Base-by-base conservation (phyloP, 2,888 invertebrate genomes). In the Neocrepidodera transversa region DNA sequence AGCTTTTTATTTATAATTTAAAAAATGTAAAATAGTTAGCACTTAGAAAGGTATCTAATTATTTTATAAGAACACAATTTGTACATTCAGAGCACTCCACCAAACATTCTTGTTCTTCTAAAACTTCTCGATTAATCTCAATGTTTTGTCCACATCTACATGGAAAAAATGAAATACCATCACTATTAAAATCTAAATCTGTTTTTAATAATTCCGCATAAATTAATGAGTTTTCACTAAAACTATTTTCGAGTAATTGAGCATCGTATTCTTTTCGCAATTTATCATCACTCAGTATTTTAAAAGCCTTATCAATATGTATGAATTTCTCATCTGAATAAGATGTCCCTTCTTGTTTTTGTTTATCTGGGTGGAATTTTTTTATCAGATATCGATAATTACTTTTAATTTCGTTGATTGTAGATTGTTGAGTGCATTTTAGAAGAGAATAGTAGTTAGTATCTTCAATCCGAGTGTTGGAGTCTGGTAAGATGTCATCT, bases 11-110 rank as follows among this genome's bases (percentile, higher is more conserved):
- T n/a, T n/a, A n/a, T n/a, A n/a, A n/a, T n/a, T n/a, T n/a, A n/a
- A n/a, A n/a, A n/a, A n/a, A n/a, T n/a, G n/a, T n/a, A n/a, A n/a
- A n/a, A n/a, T n/a, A n/a, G n/a, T n/a, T n/a, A n/a, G n/a, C n/a
- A n/a, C n/a, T n/a, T n/a, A n/a, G n/a, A n/a, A n/a, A n/a, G n/a
- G n/a, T 45, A 45, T 35, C 38, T 30, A 28, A 28, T 28, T 65
- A 73, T 63, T 82, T 82, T 45, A 88, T 79, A 69, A 83, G 77
- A 72, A 91, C 85, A 69, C 85, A 84, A 77, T 91, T 86, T 48
- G 91, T 90, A 79, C 91, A 91, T 78, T 90, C 88, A 74, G 85
- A 85, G 80, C 91, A 91, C 67, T 83, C 84, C 67, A 88, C 82
- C 67, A 85, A 75, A 72, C 83, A 80, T 73, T 82, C 82, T 42